Conservation (phyloP, 2,113 vertebrate genomes). For the Scalopus aquaticus region DNA sequence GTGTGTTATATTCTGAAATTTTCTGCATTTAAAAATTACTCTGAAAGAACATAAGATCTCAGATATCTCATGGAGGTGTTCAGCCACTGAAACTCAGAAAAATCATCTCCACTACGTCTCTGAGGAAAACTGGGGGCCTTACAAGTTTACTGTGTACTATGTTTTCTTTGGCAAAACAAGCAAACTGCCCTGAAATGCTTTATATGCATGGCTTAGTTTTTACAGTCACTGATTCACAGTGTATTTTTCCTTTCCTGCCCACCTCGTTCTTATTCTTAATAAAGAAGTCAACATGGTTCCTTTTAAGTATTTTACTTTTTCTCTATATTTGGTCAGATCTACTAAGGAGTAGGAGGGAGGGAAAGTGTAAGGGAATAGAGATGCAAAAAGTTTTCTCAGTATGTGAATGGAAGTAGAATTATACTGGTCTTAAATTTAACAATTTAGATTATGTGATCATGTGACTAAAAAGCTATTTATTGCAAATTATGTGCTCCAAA, state of each 20-base stretch:
- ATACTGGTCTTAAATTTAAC: not conserved
- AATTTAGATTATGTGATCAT: not conserved
- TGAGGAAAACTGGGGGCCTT: not conserved
- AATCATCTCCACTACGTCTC: not conserved
- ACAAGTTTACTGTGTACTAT: not conserved
- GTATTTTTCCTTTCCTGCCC: constrained; percentile 25
- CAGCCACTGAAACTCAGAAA: constrained; percentile 8
- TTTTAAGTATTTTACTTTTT: constrained; percentile 39
- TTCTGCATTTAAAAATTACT: not conserved
- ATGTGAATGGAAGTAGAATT: not conserved
- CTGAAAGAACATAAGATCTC: not conserved
- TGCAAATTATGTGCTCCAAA: constrained; percentile 16
- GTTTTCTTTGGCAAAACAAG: constrained; percentile 63
- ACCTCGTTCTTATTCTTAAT: constrained; percentile 3
- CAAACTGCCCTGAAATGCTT: not conserved
- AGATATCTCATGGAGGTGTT: not conserved
- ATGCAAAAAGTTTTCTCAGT: not conserved
- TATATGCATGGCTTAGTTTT: constrained; percentile 35
- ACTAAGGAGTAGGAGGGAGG: not conserved
- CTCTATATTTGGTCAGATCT: constrained; percentile 24
- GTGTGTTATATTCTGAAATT: not conserved
- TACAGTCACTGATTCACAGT: not conserved
- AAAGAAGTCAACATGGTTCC: not conserved
- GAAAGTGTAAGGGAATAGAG: not conserved
- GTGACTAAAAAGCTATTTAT: constrained; percentile 22